Evolutionary conservation across 2,888 invertebrate species (phyloP).

Genomic region (Urechis unicinctus): DNA sequence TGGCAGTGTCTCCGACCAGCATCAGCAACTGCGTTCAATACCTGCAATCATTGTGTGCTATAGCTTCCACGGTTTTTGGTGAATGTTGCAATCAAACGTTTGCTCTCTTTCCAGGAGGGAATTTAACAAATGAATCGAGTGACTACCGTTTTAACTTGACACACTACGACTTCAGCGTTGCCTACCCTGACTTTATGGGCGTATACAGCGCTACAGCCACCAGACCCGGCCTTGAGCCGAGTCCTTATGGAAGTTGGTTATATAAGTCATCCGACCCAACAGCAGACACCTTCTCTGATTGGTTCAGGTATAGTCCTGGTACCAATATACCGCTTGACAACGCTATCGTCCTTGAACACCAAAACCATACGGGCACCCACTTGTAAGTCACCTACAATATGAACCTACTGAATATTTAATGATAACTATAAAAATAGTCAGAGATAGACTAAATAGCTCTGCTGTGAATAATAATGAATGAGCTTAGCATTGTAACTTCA

Average conservation of each 20-base stretch:
- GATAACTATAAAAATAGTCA: no score
- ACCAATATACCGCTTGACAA: conserved; percentile 11
- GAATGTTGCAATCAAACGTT: no score
- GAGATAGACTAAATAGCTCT: no score
- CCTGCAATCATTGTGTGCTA: no score
- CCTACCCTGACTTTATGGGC: conserved; percentile 14
- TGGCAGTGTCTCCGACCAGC: no score
- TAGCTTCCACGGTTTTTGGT: no score
- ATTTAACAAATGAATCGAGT: conserved; percentile 2
- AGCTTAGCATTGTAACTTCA: no score
- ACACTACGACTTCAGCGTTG: conserved; percentile 23
- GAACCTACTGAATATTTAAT: no score
- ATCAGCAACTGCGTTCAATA: no score
- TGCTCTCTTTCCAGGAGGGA: conserved; percentile 3
- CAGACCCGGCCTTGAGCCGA: conserved; percentile 23
- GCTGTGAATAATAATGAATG: no score
- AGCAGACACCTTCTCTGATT: conserved; percentile 29
- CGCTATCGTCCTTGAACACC: neutral
- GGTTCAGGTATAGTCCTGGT: conserved; percentile 20
- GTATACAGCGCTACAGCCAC: neutral
- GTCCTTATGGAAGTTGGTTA: conserved; percentile 24
- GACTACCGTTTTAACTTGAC: conserved; percentile 18
- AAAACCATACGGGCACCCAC: neutral
- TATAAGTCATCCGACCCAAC: conserved; percentile 22
- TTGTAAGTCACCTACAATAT: no score